Evolutionary conservation across 2,113 vertebrate species (phyloP).

Genomic region (Hylia prasina): DNA sequence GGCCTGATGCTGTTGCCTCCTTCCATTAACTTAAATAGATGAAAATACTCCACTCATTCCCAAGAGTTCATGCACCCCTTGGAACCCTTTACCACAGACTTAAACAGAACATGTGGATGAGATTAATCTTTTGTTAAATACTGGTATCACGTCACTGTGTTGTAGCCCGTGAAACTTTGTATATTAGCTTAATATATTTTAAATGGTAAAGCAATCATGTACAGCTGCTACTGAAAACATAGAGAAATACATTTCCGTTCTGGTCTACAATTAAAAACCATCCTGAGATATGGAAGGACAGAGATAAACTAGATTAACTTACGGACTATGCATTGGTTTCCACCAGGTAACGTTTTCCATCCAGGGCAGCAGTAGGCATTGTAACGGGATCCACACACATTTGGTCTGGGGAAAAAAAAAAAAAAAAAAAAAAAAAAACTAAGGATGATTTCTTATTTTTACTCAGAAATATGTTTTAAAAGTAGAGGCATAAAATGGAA

Average conservation of each 20-base stretch:
- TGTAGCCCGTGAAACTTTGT: neutral
- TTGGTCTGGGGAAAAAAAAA: slow-evolving; percentile 79
- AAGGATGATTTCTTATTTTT: neutral
- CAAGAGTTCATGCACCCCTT: neutral
- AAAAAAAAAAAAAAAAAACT: slow-evolving; percentile 48
- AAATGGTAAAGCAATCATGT: neutral
- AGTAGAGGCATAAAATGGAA: neutral
- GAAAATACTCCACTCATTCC: neutral
- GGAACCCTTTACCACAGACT: neutral
- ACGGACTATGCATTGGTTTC: slow-evolving; percentile 99
- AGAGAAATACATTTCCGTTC: neutral
- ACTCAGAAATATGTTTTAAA: neutral
- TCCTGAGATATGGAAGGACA: neutral
- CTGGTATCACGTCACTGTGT: neutral
- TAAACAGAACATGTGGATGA: neutral
- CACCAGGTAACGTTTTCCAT: slow-evolving; percentile 97
- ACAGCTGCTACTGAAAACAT: neutral
- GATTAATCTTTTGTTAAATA: slow-evolving; percentile 34
- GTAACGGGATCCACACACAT: slow-evolving; percentile 94
- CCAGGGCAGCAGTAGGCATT: slow-evolving; percentile 97
- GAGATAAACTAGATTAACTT: slow-evolving; percentile 73
- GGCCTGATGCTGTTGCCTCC: neutral
- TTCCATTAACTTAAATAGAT: slow-evolving; percentile 5
- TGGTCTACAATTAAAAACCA: neutral
- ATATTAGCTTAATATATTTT: neutral